Conservation (phyloP, 2,797 vertebrate species). For the Neopelma chrysocephalum region DNA sequence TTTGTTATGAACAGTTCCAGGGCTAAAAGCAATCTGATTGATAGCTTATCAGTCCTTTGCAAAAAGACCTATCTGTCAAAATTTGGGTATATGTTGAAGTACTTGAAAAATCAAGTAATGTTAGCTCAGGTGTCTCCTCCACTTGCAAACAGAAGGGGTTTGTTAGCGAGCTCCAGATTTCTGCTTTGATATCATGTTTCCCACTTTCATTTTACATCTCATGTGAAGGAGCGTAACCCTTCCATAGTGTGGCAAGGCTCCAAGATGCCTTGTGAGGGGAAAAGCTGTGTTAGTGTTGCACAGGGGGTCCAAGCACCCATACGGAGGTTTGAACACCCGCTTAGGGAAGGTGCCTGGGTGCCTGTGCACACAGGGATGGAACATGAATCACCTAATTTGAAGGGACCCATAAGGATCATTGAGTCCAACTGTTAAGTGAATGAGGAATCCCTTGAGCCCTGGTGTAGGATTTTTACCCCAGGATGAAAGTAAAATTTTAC, state of each 20-base stretch:
- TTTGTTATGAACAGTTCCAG: background rate
- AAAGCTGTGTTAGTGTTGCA: rapidly evolving
- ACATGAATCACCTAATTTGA: background rate
- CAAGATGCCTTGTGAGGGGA: background rate
- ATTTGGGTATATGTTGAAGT: background rate
- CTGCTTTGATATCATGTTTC: background rate
- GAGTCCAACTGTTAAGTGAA: background rate
- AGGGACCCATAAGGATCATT: background rate
- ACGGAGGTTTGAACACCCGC: background rate
- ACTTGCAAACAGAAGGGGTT: background rate
- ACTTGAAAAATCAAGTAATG: background rate
- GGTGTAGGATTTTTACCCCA: background rate
- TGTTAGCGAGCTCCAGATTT: background rate
- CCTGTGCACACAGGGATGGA: background rate
- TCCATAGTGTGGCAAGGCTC: background rate
- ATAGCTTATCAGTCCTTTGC: background rate
- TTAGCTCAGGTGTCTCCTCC: background rate
- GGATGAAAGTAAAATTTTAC: background rate
- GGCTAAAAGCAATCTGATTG: background rate
- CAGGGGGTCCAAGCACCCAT: background rate
- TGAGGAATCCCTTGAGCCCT: background rate
- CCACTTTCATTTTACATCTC: background rate
- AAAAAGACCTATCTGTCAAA: background rate
- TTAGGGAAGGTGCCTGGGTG: rapidly evolving
- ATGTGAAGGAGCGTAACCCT: background rate